Conservation (phyloP, 2,888 invertebrate species). For the Nudaria mundana region DNA sequence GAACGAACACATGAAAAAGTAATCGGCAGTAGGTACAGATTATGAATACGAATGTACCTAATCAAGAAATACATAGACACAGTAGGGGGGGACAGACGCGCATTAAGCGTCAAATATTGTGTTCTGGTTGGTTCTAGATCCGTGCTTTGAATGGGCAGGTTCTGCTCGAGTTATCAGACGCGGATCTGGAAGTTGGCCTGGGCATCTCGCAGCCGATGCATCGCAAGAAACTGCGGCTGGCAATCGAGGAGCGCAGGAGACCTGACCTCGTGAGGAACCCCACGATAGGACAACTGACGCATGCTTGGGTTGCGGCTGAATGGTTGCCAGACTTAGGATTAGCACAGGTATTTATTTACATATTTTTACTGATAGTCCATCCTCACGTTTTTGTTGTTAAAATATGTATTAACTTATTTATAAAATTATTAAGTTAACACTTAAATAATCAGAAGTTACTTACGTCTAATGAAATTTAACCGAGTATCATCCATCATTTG, state of each 20-base stretch:
- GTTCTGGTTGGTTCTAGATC: slow-evolving; percentile 84
- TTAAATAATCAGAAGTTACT: too few species aligned
- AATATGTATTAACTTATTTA: too few species aligned
- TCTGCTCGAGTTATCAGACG: slow-evolving; percentile 93
- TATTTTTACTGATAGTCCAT: too few species aligned
- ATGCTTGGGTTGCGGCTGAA: slow-evolving; percentile 96
- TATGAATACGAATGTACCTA: background rate
- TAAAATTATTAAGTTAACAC: too few species aligned
- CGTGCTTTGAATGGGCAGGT: slow-evolving; percentile 89
- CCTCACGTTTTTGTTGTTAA: too few species aligned
- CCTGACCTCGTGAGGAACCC: slow-evolving; percentile 94
- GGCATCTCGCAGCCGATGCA: slow-evolving; percentile 97
- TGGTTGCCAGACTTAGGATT: slow-evolving; percentile 96
- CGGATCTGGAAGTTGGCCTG: slow-evolving; percentile 94
- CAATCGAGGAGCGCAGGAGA: slow-evolving; percentile 95
- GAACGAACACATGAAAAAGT: slow-evolving; percentile 2
- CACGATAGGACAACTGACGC: slow-evolving; percentile 91
- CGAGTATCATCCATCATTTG: too few species aligned
- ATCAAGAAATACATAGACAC: slow-evolving; percentile 18
- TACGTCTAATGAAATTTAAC: too few species aligned
- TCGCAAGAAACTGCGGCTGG: slow-evolving; percentile 94
- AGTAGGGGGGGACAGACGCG: slow-evolving; percentile 62
- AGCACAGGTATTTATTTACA: slow-evolving; percentile 82
- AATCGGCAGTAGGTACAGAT: slow-evolving; percentile 9
- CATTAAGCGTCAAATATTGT: slow-evolving; percentile 79